Evolutionary conservation across 2,888 invertebrate species (phyloP).

Genomic region (Trichacis sp.): DNA sequence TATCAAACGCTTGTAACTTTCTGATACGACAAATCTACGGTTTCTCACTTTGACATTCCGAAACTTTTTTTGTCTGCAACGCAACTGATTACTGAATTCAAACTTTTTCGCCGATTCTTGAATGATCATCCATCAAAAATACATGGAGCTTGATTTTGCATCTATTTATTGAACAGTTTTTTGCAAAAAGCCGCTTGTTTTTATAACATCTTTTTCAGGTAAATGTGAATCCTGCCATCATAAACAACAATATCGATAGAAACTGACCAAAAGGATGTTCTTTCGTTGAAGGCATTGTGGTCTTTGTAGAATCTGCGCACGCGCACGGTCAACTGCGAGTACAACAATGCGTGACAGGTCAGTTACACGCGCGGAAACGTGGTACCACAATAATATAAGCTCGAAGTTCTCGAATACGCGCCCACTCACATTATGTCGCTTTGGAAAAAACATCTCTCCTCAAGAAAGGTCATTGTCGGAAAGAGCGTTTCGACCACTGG

Average conservation of each 20-base stretch:
- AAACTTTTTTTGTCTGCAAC: too few relatives aligned
- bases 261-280: constrained; percentile 49
- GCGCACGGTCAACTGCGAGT: constrained; percentile 47
- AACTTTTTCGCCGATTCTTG: too few relatives aligned
- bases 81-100: too few relatives aligned
- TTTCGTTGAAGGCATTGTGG: constrained; percentile 51
- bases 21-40: too few relatives aligned
- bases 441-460: constrained; percentile 51
- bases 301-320: constrained; percentile 52
- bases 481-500: constrained; percentile 32
- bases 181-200: too few relatives aligned
- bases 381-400: constrained; percentile 55
- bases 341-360: constrained; percentile 51
- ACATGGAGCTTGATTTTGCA: too few relatives aligned
- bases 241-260: constrained; percentile 55
- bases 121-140: too few relatives aligned
- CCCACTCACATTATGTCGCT: constrained; percentile 43
- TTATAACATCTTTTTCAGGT: not conserved
- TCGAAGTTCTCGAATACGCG: constrained; percentile 48
- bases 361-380: constrained; percentile 58
- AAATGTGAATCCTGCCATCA: constrained; percentile 17
- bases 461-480: constrained; percentile 46
- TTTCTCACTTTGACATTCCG: too few relatives aligned
- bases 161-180: too few relatives aligned
- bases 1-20: too few relatives aligned